Conservation (phyloP, 2,888 invertebrate genomes). For the Ferdinandea cuprea region DNA sequence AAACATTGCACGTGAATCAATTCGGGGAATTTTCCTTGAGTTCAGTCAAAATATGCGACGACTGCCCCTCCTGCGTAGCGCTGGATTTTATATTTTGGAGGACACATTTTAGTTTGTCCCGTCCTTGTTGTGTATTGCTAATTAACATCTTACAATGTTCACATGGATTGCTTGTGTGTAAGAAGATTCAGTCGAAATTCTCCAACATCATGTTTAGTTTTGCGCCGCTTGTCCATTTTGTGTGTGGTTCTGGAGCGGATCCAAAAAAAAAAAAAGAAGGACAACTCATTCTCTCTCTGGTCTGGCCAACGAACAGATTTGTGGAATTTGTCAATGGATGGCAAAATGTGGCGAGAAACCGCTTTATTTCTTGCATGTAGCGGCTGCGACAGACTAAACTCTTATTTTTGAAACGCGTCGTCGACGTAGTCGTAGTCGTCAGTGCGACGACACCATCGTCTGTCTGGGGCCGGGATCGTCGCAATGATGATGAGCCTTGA, state of each 20-base stretch:
- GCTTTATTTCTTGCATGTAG: conserved; percentile 33
- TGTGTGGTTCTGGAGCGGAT: neutral
- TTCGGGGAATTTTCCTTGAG: conserved; percentile 60
- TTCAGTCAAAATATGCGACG: conserved; percentile 24
- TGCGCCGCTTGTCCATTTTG: neutral
- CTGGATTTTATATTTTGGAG: conserved; percentile 7
- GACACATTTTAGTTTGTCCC: conserved; percentile 6
- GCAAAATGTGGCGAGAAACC: conserved; percentile 49
- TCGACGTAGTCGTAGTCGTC: neutral
- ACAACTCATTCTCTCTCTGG: conserved; percentile 1
- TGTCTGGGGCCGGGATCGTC: neutral
- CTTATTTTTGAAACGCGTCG: conserved; percentile 29
- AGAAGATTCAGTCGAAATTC: conserved; percentile 46
- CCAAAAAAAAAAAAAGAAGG: conserved; percentile 24
- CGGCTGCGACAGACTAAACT: neutral
- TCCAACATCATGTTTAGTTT: conserved; percentile 36
- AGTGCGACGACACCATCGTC: neutral
- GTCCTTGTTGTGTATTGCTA: conserved; percentile 32
- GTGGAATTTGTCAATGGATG: conserved; percentile 61
- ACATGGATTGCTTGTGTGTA: conserved; percentile 3
- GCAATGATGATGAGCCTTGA: conserved; percentile 61
- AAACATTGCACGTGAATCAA: conserved; percentile 63
- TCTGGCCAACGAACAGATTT: conserved; percentile 40
- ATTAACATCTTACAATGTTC: conserved; percentile 69
- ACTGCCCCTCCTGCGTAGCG: neutral